Evolutionary conservation across 2,113 vertebrate species (phyloP).

Genomic region (Saccopteryx leptura): DNA sequence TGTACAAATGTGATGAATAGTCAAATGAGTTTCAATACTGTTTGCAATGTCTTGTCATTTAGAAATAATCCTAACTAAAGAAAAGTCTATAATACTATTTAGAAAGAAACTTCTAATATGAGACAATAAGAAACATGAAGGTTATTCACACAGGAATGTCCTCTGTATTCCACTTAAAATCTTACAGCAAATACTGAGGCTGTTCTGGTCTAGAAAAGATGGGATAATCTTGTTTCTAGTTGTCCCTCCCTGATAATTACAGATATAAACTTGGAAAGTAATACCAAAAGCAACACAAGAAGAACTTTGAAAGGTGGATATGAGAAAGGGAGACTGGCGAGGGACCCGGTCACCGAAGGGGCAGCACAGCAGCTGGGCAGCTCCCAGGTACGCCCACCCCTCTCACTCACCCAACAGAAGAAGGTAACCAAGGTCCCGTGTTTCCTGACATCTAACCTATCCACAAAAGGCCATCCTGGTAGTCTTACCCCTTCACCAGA

Average conservation of each 20-base stretch:
- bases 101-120: background rate
- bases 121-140: background rate
- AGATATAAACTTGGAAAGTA: background rate
- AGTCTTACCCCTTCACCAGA: background rate
- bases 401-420: background rate
- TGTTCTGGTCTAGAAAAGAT: background rate
- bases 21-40: background rate
- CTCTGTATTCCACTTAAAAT: slow-evolving; percentile 34
- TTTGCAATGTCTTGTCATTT: background rate
- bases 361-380: background rate
- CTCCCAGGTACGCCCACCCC: background rate
- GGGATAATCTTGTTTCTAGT: background rate
- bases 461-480: background rate
- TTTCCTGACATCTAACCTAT: background rate
- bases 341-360: background rate
- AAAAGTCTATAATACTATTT: background rate
- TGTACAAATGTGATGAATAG: background rate
- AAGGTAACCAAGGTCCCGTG: background rate
- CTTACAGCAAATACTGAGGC: background rate
- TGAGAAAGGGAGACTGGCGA: background rate
- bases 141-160: background rate
- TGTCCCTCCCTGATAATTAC: background rate
- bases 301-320: background rate
- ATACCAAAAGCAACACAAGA: background rate
- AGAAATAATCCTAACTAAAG: background rate